Conservation (phyloP, 2,113 vertebrate genomes). For the Poeciliopsis turrubarensis region DNA sequence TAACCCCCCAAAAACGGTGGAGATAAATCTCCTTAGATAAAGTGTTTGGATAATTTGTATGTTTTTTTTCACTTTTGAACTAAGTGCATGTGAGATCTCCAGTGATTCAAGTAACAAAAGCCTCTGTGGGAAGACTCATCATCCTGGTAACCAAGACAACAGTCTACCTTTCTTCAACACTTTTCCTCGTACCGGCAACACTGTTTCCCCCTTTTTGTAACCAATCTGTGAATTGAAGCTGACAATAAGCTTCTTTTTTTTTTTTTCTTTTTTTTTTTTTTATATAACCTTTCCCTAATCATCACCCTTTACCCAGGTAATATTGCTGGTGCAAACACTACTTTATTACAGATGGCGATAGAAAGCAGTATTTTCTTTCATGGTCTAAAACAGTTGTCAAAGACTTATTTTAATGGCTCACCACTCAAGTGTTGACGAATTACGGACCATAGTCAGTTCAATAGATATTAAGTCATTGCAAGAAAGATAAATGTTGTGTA, state of each 20-base stretch:
- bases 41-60: no score
- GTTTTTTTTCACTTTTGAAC: background rate
- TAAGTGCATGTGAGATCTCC: background rate
- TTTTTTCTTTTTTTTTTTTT: background rate
- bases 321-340: background rate
- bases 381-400: background rate
- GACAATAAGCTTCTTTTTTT: background rate
- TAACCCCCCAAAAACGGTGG: no score
- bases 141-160: conserved; percentile 8
- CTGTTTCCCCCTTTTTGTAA: background rate
- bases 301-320: no score
- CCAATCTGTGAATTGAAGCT: background rate
- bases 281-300: background rate
- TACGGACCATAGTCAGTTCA: background rate
- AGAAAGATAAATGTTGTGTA: background rate
- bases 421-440: background rate
- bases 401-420: background rate
- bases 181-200: background rate
- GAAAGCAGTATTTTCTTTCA: background rate
- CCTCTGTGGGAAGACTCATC: background rate
- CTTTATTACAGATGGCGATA: background rate
- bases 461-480: background rate
- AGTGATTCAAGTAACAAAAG: no score
- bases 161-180: background rate
- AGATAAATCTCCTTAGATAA: no score